phyloP scores from a whole-genome alignment of 2,113 vertebrate species.

The Carlito syrichta region DNA sequence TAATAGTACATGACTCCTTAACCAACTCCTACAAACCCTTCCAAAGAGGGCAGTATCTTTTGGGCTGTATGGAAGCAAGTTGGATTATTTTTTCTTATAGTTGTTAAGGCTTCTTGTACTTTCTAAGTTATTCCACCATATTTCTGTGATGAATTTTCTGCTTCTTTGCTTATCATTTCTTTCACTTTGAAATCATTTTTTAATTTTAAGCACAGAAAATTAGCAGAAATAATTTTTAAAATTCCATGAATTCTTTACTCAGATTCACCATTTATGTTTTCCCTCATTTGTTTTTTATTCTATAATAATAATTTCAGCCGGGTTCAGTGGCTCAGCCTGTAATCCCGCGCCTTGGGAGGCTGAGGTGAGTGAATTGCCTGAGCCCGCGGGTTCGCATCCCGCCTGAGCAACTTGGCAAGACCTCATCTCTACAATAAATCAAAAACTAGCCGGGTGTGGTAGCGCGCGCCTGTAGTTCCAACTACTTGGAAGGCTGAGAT shows the following conservation, averaged over 20 bases:
- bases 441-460: too few species aligned
- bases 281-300: background rate
- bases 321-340: too few species aligned
- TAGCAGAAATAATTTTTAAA: background rate
- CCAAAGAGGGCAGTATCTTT: background rate
- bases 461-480: too few species aligned
- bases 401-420: too few species aligned
- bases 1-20: rapidly evolving
- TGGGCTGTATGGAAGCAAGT: background rate
- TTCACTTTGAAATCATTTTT: too few species aligned
- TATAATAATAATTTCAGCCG: background rate
- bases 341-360: too few species aligned
- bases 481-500: too few species aligned
- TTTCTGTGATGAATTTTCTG: background rate
- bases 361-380: too few species aligned
- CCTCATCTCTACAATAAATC: too few species aligned
- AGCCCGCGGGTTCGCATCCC: too few species aligned
- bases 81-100: background rate
- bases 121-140: background rate
- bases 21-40: rapidly evolving
- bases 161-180: background rate
- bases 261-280: background rate
- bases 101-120: background rate
- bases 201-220: background rate
- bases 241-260: background rate